Evolutionary conservation across 64 coral and sea anemone species (phyloP).

Genomic region (Stichodactyla mertensii): DNA sequence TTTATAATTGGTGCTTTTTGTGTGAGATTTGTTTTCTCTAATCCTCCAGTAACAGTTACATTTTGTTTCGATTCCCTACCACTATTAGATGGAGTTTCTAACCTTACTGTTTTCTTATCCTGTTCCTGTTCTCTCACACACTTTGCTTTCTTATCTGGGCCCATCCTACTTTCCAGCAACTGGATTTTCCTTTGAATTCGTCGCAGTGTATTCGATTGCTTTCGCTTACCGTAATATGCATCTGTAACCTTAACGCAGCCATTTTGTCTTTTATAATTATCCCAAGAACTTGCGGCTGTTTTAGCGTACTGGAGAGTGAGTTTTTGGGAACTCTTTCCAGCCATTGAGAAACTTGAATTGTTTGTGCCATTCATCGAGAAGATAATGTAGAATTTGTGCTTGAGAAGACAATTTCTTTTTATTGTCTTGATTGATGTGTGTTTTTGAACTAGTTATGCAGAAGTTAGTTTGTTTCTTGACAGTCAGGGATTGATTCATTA

Average conservation of each 20-base stretch:
- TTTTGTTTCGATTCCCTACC: not conserved
- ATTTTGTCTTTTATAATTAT: constrained; percentile 17
- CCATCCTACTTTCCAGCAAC: constrained; percentile 37
- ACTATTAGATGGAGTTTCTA: not conserved
- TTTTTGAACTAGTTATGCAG: not conserved
- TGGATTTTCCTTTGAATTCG: constrained; percentile 50
- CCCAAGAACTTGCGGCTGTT: not conserved
- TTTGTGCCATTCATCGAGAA: not conserved
- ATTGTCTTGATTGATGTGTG: not conserved
- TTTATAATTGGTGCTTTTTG: not conserved
- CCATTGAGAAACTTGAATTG: not conserved
- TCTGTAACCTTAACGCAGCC: constrained; percentile 50
- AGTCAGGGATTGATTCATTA: not conserved
- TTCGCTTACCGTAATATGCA: constrained; percentile 45
- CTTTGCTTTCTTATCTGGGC: not conserved
- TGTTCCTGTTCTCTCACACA: not conserved
- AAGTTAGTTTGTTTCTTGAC: not conserved
- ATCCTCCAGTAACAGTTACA: not conserved
- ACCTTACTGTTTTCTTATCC: not conserved
- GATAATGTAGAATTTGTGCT: not conserved
- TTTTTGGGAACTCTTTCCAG: not conserved
- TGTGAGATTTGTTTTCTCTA: not conserved
- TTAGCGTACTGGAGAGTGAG: not conserved
- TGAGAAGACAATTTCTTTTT: not conserved
- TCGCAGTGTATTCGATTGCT: constrained; percentile 33